A percentile compares a stretch with the other conserved stretches of the same genome.
Conservation (phyloP, 2,113 vertebrate genomes). For the Odontophorus gujanensis region DNA sequence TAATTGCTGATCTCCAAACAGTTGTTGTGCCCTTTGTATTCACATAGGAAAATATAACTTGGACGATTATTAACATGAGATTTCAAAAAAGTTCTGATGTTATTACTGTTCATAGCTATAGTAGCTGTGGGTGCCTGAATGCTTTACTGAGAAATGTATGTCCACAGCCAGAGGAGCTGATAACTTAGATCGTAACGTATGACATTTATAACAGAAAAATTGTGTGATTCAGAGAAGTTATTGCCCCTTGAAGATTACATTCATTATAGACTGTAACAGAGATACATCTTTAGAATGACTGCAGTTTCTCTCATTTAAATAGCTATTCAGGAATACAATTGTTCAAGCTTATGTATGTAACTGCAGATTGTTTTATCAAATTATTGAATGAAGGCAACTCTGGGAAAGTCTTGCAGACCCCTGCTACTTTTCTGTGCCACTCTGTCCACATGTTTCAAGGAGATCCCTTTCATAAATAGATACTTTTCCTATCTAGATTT, state of each 20-base stretch:
- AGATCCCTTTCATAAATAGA: not conserved
- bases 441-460: not conserved
- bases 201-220: conserved; percentile 47
- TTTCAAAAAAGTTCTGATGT: conserved; percentile 31
- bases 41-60: conserved; percentile 45
- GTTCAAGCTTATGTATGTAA: not conserved
- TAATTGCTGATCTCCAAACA: conserved; percentile 62
- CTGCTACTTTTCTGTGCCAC: not conserved
- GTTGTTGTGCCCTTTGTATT: conserved; percentile 12
- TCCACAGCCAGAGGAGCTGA: conserved; percentile 12
- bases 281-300: conserved; percentile 19
- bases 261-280: conserved; percentile 29
- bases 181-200: not conserved
- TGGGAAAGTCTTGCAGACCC: not conserved
- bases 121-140: not conserved
- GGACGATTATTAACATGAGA: conserved; percentile 53
- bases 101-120: not conserved
- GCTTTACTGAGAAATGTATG: not conserved
- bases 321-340: not conserved
- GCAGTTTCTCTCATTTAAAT: not conserved
- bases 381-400: not conserved
- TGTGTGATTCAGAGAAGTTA: conserved; percentile 72
- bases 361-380: not conserved
- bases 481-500: not conserved
- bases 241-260: conserved; percentile 54